Percentiles rank a stretch among this genome's conserved stretches.
These are phyloP conservation scores for Drosophila bifasciata DNA, from an alignment of 1,140 invertebrate genomes.

Conservation along the genomic window DNA sequence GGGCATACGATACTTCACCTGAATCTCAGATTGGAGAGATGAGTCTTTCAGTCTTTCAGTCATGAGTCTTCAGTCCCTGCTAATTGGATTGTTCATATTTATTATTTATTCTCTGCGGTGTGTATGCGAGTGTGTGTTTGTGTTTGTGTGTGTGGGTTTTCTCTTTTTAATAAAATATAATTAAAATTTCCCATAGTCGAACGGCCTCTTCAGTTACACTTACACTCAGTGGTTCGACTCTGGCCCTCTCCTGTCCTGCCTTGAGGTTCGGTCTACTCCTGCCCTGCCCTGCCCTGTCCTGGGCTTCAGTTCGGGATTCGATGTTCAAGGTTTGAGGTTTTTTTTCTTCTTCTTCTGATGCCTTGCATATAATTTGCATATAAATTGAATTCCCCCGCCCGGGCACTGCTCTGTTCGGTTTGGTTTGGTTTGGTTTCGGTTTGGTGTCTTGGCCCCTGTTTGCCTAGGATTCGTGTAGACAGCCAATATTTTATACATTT, in stretches of 20 bases:
- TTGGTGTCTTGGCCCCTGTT: constrained; percentile 34
- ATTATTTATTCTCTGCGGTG: too few species aligned
- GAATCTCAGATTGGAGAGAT: too few species aligned
- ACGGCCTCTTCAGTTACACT: background rate
- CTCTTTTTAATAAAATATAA: constrained; percentile 72
- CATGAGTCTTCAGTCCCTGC: too few species aligned
- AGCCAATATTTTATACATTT: constrained; percentile 80
- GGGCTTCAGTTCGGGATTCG: too few species aligned
- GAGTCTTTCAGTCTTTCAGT: too few species aligned
- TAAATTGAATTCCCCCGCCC: constrained; percentile 79
- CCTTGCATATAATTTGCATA: constrained; percentile 77
- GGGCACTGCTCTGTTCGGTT: constrained; percentile 45
- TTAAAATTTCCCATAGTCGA: constrained; percentile 66
- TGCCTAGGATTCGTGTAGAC: constrained; percentile 53
- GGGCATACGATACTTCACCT: constrained; percentile 62
- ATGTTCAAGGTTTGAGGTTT: constrained; percentile 9
- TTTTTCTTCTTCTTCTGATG: constrained; percentile 65
- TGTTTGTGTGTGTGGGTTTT: background rate
- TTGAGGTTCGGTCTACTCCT: background rate
- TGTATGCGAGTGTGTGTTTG: too few species aligned
- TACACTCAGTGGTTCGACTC: background rate
- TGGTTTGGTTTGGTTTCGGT: constrained; percentile 36
- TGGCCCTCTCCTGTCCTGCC: too few species aligned
- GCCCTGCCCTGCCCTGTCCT: too few species aligned
- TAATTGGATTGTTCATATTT: constrained; percentile 40